Evolutionary conservation across 2,113 vertebrate species (phyloP).

Genomic region (Sylvilagus bachmani): DNA sequence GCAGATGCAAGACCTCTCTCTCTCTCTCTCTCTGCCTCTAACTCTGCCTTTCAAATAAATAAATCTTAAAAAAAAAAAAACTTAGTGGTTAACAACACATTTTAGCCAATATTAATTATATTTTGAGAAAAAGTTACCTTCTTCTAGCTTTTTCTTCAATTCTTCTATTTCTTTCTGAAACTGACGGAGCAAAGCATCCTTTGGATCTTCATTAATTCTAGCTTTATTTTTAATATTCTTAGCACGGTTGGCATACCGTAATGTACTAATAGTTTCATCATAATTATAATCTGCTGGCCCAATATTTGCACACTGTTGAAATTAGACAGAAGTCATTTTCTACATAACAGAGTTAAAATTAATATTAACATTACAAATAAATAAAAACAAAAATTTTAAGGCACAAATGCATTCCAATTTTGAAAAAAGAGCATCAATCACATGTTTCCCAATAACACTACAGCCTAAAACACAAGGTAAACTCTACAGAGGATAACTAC

Average conservation of each 20-base stretch:
- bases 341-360: neutral
- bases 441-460: slow-evolving; percentile 1
- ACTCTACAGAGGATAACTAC: slow-evolving; percentile 31
- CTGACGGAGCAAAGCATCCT: slow-evolving; percentile 97
- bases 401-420: neutral
- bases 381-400: slow-evolving; percentile 12
- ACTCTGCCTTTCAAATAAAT: too few relatives aligned
- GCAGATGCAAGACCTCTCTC: too few relatives aligned
- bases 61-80: neutral
- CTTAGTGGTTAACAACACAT: neutral
- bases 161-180: slow-evolving; percentile 99
- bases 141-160: slow-evolving; percentile 97
- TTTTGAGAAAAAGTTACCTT: slow-evolving; percentile 90
- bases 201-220: slow-evolving; percentile 99
- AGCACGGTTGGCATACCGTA: slow-evolving; percentile 98
- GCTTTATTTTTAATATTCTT: slow-evolving; percentile 99
- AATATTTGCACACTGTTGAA: slow-evolving; percentile 96
- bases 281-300: slow-evolving; percentile 99
- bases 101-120: slow-evolving; percentile 11
- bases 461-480: neutral
- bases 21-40: too few relatives aligned
- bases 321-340: neutral
- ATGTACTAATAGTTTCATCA: slow-evolving; percentile 98
- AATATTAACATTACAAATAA: slow-evolving; percentile 21
- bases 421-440: neutral